Evolutionary conservation across 2,113 vertebrate genomes (phyloP).

Genomic region (Sialia sialis): DNA sequence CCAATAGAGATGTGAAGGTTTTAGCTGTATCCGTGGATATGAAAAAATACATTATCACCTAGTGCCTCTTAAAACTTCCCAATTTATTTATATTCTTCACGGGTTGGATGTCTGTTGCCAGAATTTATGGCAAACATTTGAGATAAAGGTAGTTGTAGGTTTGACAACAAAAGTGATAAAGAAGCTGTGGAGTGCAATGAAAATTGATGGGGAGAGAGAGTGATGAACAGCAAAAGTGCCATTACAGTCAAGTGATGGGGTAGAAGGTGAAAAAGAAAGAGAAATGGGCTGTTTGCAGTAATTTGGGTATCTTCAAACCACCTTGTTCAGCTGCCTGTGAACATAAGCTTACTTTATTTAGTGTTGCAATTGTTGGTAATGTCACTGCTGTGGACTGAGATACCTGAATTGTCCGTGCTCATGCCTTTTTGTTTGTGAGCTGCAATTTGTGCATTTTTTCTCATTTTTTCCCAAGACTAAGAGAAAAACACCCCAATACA

Average conservation of each 20-base stretch:
- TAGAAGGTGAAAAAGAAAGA: conserved; percentile 43
- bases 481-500: not conserved
- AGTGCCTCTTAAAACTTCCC: conserved; percentile 68
- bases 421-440: not conserved
- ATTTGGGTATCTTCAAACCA: conserved; percentile 39
- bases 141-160: conserved; percentile 74
- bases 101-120: conserved; percentile 54
- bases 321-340: conserved; percentile 26
- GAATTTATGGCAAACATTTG: conserved; percentile 74
- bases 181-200: conserved; percentile 72
- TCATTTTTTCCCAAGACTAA: not conserved
- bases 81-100: conserved; percentile 72
- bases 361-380: not conserved
- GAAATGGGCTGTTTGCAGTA: conserved; percentile 25
- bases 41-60: conserved; percentile 69
- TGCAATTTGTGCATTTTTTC: not conserved
- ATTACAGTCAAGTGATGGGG: conserved; percentile 60
- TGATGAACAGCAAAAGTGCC: conserved; percentile 66
- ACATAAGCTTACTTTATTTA: conserved; percentile 33
- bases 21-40: conserved; percentile 64
- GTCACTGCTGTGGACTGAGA: not conserved
- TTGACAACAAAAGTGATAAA: conserved; percentile 78
- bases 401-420: not conserved
- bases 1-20: conserved; percentile 45
- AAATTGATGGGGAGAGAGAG: conserved; percentile 71